phyloP scores from a whole-genome alignment of 2,113 vertebrate species.

The Notarius quadriscutis region DNA sequence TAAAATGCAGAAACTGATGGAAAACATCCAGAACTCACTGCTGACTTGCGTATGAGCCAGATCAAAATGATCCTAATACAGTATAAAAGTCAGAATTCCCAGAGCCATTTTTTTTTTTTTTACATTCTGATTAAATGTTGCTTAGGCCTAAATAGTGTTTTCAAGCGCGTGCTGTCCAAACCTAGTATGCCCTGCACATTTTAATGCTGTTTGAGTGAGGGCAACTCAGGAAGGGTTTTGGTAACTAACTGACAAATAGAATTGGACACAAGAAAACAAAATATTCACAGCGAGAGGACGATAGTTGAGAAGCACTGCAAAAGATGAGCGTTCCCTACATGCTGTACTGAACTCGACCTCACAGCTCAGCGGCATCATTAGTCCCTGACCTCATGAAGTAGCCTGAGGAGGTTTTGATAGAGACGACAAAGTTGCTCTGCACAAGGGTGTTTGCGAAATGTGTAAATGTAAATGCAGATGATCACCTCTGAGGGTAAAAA shows the following conservation, averaged over 20 bases:
- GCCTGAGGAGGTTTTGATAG: background rate
- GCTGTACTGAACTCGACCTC: background rate
- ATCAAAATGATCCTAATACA: background rate
- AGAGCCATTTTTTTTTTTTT: background rate
- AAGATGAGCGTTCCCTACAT: background rate
- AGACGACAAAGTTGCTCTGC: background rate
- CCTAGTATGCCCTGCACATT: background rate
- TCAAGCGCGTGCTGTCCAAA: background rate
- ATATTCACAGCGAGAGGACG: background rate
- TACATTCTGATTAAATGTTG: background rate
- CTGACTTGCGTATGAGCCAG: background rate
- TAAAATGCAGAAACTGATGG: background rate
- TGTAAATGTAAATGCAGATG: background rate
- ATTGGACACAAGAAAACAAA: background rate
- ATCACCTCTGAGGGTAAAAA: background rate
- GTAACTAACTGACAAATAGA: background rate
- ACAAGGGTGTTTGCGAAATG: background rate
- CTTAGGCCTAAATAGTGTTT: background rate
- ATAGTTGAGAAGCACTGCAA: background rate
- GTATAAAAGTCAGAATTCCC: background rate
- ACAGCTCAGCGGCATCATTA: background rate
- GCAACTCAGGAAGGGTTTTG: background rate
- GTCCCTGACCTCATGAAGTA: background rate
- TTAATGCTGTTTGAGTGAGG: background rate
- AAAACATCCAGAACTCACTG: background rate